Base-by-base conservation (phyloP, 2,113 vertebrate genomes). In the Syngnathus typhle region DNA sequence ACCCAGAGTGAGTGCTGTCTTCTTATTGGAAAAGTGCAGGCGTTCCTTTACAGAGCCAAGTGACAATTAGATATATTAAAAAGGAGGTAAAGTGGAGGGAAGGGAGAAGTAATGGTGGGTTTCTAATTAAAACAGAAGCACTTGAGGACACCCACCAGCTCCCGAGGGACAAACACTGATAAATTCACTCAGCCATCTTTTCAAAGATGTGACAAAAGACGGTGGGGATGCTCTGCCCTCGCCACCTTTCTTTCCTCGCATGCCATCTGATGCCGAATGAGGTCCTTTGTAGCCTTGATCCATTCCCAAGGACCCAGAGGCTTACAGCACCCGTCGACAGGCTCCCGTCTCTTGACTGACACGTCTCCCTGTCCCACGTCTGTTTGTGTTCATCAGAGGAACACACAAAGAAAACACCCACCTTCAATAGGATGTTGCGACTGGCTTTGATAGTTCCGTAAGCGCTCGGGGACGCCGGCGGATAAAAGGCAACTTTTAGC, bases 401-500 rank as follows among this genome's bases (percentile, higher is more conserved):
- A 11, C 51, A 51, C 69, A 56, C 21, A 47, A 52, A 38, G 47
- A 43, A 47, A 21, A 66, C 69, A 68, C 67, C 64, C 60, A 69
- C 77, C 85, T 62, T 88, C 84, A 82, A 74, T 76, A 71, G 77
- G 65, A 84, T 69, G 71, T 70, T 46, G 47, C 69, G 39, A 59
- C 85, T 87, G 39, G 51, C 85, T 86, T 88, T 88, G 88, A 88
- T 88, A 85, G 68, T 74, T 81, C 77, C 69, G 71, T 19, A 10
- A 79, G 72, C 37, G 72, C 82, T 71, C 59, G 75, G 79, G 83
- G 75, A 85, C 80, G 84, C 76, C 84, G 76, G 73, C 73, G 85
- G 82, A 89, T 88, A 83, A 85, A 87, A 87, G 78, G 80, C 36
- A 68, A 80, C 84, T 85, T 84, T 75, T 79, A 84, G 79, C 79